phyloP scores from a whole-genome alignment of 2,888 invertebrate genomes.

The Epinotia nisella region DNA sequence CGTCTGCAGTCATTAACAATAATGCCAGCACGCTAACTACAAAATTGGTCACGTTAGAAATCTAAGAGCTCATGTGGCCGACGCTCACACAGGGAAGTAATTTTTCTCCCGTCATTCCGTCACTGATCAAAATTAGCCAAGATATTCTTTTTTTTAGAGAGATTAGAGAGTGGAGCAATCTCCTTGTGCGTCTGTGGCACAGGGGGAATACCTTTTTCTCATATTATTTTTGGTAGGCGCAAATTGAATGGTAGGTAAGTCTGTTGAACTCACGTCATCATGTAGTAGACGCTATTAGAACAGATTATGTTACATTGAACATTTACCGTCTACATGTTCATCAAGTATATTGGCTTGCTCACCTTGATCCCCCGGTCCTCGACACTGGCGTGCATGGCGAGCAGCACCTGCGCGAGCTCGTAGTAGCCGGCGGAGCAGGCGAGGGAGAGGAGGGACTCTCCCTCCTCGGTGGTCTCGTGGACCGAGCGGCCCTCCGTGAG shows the following conservation, averaged over 20 bases:
- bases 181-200: no score
- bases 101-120: no score
- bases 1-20: not conserved
- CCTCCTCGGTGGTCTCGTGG: constrained; percentile 98
- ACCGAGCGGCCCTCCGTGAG: constrained; percentile 97
- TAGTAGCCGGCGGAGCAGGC: constrained; percentile 99
- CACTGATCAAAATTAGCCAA: not conserved
- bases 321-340: not conserved
- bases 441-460: constrained; percentile 97
- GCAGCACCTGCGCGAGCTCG: constrained; percentile 97
- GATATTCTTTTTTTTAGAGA: not conserved
- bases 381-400: constrained; percentile 98
- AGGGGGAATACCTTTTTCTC: not conserved
- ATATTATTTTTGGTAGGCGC: not conserved
- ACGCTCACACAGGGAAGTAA: not conserved
- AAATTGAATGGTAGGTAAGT: not conserved
- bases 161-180: no score
- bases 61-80: not conserved
- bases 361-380: constrained; percentile 98
- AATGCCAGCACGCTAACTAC: not conserved
- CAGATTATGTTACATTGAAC: not conserved
- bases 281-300: not conserved
- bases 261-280: not conserved
- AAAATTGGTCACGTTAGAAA: not conserved
- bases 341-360: constrained; percentile 1